Evolutionary conservation across 2,113 vertebrate genomes (phyloP), one percentile per base, ranked within the genome.

Genomic region (Gallinago jamesoni): DNA sequence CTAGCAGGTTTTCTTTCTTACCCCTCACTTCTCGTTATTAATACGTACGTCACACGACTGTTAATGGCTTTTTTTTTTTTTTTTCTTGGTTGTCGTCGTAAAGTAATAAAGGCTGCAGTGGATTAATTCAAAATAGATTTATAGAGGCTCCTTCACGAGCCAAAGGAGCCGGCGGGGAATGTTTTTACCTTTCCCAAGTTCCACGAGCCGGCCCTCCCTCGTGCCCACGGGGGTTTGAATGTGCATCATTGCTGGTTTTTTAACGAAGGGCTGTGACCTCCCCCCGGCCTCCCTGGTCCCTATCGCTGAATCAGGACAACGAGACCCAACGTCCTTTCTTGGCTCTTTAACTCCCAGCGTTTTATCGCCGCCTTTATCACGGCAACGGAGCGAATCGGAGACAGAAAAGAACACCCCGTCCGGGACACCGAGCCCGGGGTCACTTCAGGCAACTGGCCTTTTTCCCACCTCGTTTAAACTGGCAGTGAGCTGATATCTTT

Each of bases 381-480:
- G 22, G 73, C 91, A 12, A 3, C 48, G 23, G 33, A 10, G 8
- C 62, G 9, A 6, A 85, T 23, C 33, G 72, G 53, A 77, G 30
- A 14, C 67, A 35, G 62, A 31, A 69, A 90, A 47, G 96, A 62
- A 95, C 89, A 91, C 12, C 76, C 84, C 74, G 86, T 92, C 86
- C 93, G 14, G 94, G 90, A 79, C 78, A 39, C 15, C 0, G 3
- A 77, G 90, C 45, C 68, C 0, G 5, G 91, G 91, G 93, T 78
- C 93, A 74, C 13, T 41, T 55, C 66, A 81, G 84, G 73, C 87
- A 41, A 62, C 11, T 25, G n/a, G 39, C 23, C 17, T 55, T 72
- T 43, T 41, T 3, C 28, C 21, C 12, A 59, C n/a, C 6, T 25
- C 12, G 10, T 78, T 83, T 27, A 19, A 85, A 19, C 24, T 43